Evolutionary conservation across 1,140 invertebrate genomes (phyloP).

Genomic region (Drosophila lini): DNA sequence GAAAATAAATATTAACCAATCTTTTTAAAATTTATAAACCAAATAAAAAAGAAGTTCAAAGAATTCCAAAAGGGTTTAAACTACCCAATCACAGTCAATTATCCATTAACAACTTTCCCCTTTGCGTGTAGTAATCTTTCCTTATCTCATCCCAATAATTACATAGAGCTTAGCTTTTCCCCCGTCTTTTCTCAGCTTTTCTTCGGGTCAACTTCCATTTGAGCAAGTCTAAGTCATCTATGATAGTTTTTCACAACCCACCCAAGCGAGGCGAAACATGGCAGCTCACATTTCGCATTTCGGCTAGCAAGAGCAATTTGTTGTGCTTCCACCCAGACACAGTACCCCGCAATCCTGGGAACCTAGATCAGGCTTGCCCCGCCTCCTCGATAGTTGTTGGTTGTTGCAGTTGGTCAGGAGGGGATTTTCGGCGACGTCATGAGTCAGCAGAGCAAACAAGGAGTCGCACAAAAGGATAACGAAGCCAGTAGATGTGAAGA

Average conservation of each 20-base stretch:
- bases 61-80: background rate
- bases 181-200: background rate
- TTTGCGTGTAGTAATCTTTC: background rate
- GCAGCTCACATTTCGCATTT: conserved; percentile 77
- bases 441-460: conserved; percentile 73
- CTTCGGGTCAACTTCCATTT: conserved; percentile 19
- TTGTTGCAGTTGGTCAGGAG: conserved; percentile 62
- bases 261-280: conserved; percentile 61
- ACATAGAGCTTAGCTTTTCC: conserved; percentile 18
- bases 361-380: background rate
- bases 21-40: no score
- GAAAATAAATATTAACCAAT: background rate
- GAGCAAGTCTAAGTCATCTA: conserved; percentile 46
- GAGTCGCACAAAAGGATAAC: conserved; percentile 54
- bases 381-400: conserved; percentile 9
- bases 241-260: conserved; percentile 52
- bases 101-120: conserved; percentile 5
- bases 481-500: conserved; percentile 31
- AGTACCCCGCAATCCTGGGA: conserved; percentile 29
- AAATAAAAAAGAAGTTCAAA: background rate
- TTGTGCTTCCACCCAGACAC: conserved; percentile 51
- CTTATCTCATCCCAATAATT: conserved; percentile 37
- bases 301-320: conserved; percentile 69
- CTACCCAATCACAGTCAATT: conserved; percentile 25
- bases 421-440: conserved; percentile 71